These are phyloP conservation scores for Tokudaia tokunoshimensis DNA, from an alignment of 2,797 vertebrate genomes.

Conservation along the genomic window DNA sequence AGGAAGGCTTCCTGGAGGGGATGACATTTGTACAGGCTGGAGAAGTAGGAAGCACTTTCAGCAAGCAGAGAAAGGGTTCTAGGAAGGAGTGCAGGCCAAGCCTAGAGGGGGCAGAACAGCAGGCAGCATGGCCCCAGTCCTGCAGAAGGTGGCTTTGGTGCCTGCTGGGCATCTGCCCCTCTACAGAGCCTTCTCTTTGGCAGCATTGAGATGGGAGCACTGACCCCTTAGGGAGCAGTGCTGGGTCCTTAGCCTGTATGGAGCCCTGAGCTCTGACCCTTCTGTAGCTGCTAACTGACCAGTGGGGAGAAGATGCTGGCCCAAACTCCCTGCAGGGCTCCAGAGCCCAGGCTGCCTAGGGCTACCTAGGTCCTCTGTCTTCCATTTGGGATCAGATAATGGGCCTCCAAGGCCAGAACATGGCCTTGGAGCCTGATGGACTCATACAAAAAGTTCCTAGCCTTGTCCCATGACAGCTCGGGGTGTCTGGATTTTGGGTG, in stretches of 20 bases:
- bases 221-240: neutral
- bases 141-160: neutral
- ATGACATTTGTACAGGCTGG: neutral
- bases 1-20: neutral
- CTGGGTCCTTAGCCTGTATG: neutral
- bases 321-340: neutral
- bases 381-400: neutral
- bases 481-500: neutral
- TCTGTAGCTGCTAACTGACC: neutral
- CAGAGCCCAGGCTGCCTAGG: neutral
- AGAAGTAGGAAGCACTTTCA: neutral
- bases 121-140: neutral
- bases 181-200: neutral
- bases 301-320: neutral
- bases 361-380: too few relatives aligned
- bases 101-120: neutral
- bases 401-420: too few relatives aligned
- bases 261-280: neutral
- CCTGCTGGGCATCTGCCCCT: neutral
- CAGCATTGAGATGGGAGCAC: rapidly evolving
- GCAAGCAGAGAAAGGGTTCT: neutral
- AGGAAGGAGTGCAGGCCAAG: too few relatives aligned
- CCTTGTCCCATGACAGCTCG: neutral
- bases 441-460: neutral
- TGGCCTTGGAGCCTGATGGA: neutral